These are phyloP conservation scores for Cryptomyrus ogoouensis DNA, from an alignment of 2,113 vertebrate species.

Conservation along the genomic window DNA sequence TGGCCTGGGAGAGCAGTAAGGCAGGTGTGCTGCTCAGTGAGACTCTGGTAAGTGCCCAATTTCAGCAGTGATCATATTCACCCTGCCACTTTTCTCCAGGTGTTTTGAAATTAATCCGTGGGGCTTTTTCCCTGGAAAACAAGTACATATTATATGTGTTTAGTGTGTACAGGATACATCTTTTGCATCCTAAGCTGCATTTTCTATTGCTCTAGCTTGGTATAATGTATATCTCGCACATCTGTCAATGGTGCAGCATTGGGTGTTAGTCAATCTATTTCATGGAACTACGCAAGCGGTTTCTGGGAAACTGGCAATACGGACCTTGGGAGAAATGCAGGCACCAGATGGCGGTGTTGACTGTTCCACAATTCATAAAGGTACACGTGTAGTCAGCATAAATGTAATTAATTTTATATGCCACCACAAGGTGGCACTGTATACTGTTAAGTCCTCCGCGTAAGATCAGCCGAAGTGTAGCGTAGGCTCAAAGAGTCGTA, in stretches of 20 bases:
- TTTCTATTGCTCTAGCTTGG: neutral
- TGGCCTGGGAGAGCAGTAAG: neutral
- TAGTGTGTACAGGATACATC: neutral
- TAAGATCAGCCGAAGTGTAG: neutral
- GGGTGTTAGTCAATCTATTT: neutral
- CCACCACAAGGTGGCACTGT: neutral
- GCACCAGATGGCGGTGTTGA: neutral
- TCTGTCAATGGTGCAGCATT: neutral
- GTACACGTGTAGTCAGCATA: neutral
- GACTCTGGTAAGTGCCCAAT: neutral
- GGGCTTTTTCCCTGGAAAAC: neutral
- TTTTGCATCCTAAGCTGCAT: neutral
- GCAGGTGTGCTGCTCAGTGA: neutral
- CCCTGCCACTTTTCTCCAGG: neutral
- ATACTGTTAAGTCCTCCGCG: neutral
- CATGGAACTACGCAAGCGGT: neutral
- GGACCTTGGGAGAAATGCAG: neutral
- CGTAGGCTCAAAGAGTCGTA: neutral
- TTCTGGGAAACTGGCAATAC: neutral
- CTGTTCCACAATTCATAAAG: neutral
- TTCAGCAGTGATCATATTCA: neutral
- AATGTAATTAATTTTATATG: neutral
- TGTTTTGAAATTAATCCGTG: neutral
- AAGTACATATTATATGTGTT: neutral
- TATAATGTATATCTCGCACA: neutral